Percentiles rank a stretch among this genome's conserved stretches.
Evolutionary conservation across 2,888 invertebrate genomes (phyloP).

Genomic region (Allygus modestus): DNA sequence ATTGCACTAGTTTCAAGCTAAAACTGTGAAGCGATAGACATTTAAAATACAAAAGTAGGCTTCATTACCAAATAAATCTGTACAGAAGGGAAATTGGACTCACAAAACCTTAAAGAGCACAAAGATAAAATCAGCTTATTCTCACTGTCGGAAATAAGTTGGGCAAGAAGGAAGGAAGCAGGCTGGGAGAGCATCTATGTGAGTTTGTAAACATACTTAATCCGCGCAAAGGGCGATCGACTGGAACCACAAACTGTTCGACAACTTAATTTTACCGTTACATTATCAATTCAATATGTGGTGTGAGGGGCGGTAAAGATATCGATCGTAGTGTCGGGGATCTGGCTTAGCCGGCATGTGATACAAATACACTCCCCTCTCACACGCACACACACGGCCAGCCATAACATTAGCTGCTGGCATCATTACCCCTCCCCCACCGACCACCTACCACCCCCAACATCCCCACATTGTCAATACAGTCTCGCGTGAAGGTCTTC

Average conservation of each 20-base stretch:
- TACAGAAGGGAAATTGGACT: no score
- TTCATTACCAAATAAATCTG: no score
- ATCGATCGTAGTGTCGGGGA: constrained; percentile 43
- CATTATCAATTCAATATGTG: constrained; percentile 58
- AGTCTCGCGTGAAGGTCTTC: constrained; percentile 12
- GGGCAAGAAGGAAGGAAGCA: constrained; percentile 39
- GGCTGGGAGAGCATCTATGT: background rate
- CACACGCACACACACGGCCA: constrained; percentile 1
- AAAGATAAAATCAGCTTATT: background rate
- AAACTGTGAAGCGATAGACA: no score
- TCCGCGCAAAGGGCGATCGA: constrained; percentile 39
- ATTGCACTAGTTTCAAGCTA: no score
- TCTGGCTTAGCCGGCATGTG: constrained; percentile 40
- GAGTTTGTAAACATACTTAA: constrained; percentile 41
- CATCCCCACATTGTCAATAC: constrained; percentile 35
- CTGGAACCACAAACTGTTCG: constrained; percentile 52
- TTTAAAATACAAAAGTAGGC: no score
- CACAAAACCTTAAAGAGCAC: no score
- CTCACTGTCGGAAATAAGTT: constrained; percentile 22
- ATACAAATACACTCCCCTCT: constrained; percentile 44
- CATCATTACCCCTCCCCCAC: background rate
- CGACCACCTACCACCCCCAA: background rate
- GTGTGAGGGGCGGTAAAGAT: constrained; percentile 27
- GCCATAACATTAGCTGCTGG: constrained; percentile 45
- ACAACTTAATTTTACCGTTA: constrained; percentile 56